Conservation (phyloP, 2,888 invertebrate genomes). For the Alcis repandata region DNA sequence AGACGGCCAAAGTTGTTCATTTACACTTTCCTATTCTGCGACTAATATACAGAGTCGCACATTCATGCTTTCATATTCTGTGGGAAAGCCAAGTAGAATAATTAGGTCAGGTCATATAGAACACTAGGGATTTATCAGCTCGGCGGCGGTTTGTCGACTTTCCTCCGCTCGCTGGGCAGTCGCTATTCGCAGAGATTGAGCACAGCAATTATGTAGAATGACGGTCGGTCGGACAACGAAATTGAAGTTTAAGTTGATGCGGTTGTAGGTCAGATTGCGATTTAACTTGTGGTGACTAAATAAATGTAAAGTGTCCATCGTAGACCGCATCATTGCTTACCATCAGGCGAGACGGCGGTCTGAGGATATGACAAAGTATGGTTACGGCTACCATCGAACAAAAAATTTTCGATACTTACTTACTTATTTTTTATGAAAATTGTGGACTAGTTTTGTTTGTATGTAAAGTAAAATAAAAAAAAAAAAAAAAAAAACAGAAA, state of each 20-base stretch:
- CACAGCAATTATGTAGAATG: neutral
- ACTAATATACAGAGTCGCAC: neutral
- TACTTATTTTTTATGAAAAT: too few species aligned
- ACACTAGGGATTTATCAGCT: conserved; percentile 32
- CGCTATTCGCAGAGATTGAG: conserved; percentile 14
- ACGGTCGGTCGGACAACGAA: neutral
- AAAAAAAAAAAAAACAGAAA: too few species aligned
- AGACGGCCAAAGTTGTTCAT: too few species aligned
- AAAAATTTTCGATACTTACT: too few species aligned
- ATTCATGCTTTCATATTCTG: conserved; percentile 4
- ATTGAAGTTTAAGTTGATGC: neutral
- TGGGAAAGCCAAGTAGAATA: conserved; percentile 22
- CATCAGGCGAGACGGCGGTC: too few species aligned
- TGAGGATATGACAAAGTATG: too few species aligned
- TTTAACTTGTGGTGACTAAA: neutral
- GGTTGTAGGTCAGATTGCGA: neutral
- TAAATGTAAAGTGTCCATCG: neutral
- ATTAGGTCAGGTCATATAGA: conserved; percentile 40
- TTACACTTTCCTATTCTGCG: too few species aligned
- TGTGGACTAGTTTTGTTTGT: too few species aligned
- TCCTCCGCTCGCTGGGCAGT: conserved; percentile 10
- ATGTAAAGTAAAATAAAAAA: too few species aligned
- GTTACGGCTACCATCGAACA: too few species aligned
- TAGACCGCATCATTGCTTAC: too few species aligned
- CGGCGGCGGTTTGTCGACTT: conserved; percentile 26